These are phyloP conservation scores for Nerophis ophidion DNA, from an alignment of 2,113 vertebrate genomes.

Conservation along the genomic window DNA sequence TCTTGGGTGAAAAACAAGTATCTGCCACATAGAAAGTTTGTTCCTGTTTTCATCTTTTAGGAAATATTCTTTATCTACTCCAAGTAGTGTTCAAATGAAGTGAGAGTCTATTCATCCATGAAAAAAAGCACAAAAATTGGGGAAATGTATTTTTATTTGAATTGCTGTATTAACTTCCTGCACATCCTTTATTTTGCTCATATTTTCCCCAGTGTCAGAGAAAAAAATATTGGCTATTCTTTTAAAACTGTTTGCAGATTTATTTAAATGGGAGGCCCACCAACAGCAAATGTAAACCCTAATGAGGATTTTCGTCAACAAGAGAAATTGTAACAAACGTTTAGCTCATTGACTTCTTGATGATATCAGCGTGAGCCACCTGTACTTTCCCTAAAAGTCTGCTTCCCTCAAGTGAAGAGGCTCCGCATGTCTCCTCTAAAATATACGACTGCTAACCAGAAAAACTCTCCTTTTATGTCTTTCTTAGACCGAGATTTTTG, in stretches of 20 bases:
- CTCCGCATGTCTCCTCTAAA: constrained; percentile 34
- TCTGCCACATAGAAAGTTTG: background rate
- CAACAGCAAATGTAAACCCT: constrained; percentile 8
- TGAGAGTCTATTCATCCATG: background rate
- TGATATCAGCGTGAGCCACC: constrained; percentile 32
- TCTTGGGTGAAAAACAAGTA: background rate
- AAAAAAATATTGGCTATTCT: background rate
- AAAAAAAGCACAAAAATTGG: background rate
- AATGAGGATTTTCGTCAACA: constrained; percentile 2
- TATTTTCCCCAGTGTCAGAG: background rate
- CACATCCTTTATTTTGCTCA: background rate
- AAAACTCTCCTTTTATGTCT: constrained; percentile 19
- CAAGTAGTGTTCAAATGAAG: background rate
- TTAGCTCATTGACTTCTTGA: constrained; percentile 29
- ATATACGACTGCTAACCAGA: constrained; percentile 22
- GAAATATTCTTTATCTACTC: background rate
- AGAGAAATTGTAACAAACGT: constrained; percentile 6
- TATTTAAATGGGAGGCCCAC: background rate
- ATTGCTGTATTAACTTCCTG: background rate
- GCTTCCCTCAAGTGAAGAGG: constrained; percentile 20
- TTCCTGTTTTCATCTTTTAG: background rate
- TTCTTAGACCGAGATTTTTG: constrained; percentile 10
- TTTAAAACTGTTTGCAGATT: constrained; percentile 1
- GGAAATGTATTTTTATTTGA: background rate
- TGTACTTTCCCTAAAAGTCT: no score